These are phyloP conservation scores for Coracias cyanogaster DNA, from an alignment of 2,797 vertebrate genomes.

Conservation along the genomic window DNA sequence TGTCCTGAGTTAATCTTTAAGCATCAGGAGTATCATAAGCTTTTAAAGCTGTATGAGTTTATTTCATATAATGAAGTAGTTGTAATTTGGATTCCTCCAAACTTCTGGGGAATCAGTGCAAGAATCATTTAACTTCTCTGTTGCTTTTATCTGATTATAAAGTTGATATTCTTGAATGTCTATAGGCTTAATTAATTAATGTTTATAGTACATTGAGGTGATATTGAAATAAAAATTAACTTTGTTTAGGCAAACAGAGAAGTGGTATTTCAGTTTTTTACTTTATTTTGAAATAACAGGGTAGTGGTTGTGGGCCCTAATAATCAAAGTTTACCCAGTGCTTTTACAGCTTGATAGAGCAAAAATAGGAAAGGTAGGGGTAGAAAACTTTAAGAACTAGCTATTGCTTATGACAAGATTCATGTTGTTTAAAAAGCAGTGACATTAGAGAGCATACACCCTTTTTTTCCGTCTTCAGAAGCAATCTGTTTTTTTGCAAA, in stretches of 20 bases:
- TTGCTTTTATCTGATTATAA: background rate
- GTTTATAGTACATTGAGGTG: background rate
- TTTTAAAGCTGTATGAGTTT: background rate
- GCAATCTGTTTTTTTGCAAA: background rate
- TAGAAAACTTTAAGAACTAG: background rate
- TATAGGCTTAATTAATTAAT: background rate
- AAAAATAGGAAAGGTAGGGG: background rate
- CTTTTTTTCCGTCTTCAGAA: background rate
- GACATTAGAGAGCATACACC: background rate
- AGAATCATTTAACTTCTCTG: background rate
- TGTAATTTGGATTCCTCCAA: background rate
- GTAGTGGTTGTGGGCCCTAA: background rate
- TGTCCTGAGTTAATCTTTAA: background rate
- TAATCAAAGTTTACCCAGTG: background rate
- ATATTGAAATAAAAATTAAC: background rate
- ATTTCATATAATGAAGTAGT: background rate
- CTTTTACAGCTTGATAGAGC: background rate
- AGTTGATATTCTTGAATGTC: background rate
- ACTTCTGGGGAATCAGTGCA: background rate
- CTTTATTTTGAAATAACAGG: background rate
- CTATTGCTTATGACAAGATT: background rate
- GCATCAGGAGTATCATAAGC: background rate
- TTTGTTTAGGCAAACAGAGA: background rate
- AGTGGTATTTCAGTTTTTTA: background rate
- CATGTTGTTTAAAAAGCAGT: background rate